These are phyloP conservation scores for Choristoneura fumiferana DNA, from an alignment of 1,140 invertebrate genomes.

Conservation along the genomic window DNA sequence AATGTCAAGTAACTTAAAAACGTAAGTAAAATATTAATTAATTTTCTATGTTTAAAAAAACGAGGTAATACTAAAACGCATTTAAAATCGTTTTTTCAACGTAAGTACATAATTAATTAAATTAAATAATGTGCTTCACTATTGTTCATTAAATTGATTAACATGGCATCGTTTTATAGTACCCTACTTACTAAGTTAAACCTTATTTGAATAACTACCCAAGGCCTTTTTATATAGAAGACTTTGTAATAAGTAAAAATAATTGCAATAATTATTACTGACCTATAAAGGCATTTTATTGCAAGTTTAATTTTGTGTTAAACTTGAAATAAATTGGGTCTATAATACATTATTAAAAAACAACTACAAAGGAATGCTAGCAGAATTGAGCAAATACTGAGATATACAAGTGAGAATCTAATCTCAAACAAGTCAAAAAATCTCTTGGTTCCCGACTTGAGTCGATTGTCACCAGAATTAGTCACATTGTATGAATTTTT, in stretches of 20 bases:
- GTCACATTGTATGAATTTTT: too few relatives aligned
- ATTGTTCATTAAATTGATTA: slow-evolving; percentile 40
- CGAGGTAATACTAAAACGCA: slow-evolving; percentile 73
- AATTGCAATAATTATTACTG: slow-evolving; percentile 26
- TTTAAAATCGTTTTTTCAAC: slow-evolving; percentile 50
- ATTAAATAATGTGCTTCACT: slow-evolving; percentile 39
- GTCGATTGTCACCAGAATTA: too few relatives aligned
- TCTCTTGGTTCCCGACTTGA: too few relatives aligned
- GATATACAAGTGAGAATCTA: slow-evolving; percentile 16
- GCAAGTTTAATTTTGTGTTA: neutral
- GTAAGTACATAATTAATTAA: slow-evolving; percentile 26
- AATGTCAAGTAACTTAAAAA: slow-evolving; percentile 26
- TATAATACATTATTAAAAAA: slow-evolving; percentile 21
- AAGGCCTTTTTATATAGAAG: slow-evolving; percentile 59
- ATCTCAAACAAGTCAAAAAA: neutral
- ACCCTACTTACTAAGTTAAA: slow-evolving; percentile 1
- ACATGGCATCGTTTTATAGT: slow-evolving; percentile 57
- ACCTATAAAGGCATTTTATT: slow-evolving; percentile 19
- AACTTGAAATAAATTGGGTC: neutral
- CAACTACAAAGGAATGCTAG: slow-evolving; percentile 27
- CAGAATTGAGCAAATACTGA: slow-evolving; percentile 30
- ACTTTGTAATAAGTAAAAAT: slow-evolving; percentile 33
- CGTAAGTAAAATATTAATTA: slow-evolving; percentile 42
- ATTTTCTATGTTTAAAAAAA: slow-evolving; percentile 31
- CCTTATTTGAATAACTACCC: slow-evolving; percentile 43